These are phyloP conservation scores for Tetranychus truncatus DNA, from an alignment of 2,888 invertebrate species.

Conservation along the genomic window DNA sequence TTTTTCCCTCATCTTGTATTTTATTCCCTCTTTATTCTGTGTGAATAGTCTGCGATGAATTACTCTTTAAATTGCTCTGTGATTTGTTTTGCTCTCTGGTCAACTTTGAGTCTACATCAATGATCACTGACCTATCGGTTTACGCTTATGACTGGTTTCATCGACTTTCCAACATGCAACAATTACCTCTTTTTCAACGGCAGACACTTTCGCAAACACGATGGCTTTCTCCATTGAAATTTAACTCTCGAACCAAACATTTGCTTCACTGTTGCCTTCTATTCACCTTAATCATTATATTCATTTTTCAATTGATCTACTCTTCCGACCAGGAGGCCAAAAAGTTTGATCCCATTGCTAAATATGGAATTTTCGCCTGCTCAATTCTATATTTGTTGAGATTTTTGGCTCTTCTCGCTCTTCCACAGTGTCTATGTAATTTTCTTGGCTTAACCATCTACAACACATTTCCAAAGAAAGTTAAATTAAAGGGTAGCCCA, in stretches of 20 bases:
- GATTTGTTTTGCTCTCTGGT: neutral
- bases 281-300: constrained; percentile 23
- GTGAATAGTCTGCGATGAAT: too few relatives aligned
- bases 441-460: constrained; percentile 68
- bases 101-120: neutral
- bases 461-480: constrained; percentile 85
- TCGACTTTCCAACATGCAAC: neutral
- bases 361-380: constrained; percentile 58
- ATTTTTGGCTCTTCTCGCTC: constrained; percentile 58
- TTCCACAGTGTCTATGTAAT: constrained; percentile 69
- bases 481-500: constrained; percentile 68
- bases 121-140: neutral
- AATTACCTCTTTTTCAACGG: neutral
- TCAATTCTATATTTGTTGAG: constrained; percentile 55
- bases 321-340: neutral
- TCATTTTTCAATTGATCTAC: constrained; percentile 20
- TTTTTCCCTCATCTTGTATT: too few relatives aligned
- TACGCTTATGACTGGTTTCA: neutral
- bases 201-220: neutral
- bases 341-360: constrained; percentile 51
- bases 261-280: constrained; percentile 25
- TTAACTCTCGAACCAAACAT: constrained; percentile 24
- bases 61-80: neutral
- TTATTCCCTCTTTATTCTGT: too few relatives aligned
- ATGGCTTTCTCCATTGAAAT: neutral